Conservation (phyloP, 2,113 vertebrate species). For the Eulacestoma nigropectus region DNA sequence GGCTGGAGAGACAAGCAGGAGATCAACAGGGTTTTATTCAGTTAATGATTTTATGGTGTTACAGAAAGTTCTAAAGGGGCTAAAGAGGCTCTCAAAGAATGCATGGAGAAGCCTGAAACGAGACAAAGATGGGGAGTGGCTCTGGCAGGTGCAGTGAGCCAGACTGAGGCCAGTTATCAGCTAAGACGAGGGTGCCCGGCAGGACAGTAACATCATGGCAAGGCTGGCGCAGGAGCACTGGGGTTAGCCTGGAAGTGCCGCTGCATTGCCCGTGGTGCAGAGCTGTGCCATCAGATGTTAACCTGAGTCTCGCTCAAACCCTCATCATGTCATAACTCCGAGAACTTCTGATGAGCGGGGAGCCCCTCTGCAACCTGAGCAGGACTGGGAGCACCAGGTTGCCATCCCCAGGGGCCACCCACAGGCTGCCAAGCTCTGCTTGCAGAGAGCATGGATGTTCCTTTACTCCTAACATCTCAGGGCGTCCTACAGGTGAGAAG, state of each 20-base stretch:
- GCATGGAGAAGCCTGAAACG: not conserved
- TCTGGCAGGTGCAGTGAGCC: not conserved
- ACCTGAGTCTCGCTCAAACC: not conserved
- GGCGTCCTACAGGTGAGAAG: not conserved
- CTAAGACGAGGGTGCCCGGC: rapidly evolving
- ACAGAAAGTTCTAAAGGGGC: not conserved
- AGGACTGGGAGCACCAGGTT: not conserved
- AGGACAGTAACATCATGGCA: not conserved
- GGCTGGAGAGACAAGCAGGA: not conserved
- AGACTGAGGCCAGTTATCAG: not conserved
- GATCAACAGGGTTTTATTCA: not conserved
- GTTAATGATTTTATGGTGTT: not conserved
- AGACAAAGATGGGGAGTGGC: not conserved
- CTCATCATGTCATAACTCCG: rapidly evolving
- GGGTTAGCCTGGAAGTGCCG: not conserved
- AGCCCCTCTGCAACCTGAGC: not conserved
- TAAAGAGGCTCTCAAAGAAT: not conserved
- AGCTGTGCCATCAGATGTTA: not conserved
- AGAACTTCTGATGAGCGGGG: not conserved
- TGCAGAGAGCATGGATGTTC: not conserved
- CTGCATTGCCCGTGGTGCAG: rapidly evolving
- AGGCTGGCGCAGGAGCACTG: rapidly evolving
- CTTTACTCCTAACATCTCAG: not conserved
- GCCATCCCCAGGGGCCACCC: not conserved
- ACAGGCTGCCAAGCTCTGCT: not conserved